Conservation (phyloP, 1,140 invertebrate genomes). For the Rhagoletis pomonella region DNA sequence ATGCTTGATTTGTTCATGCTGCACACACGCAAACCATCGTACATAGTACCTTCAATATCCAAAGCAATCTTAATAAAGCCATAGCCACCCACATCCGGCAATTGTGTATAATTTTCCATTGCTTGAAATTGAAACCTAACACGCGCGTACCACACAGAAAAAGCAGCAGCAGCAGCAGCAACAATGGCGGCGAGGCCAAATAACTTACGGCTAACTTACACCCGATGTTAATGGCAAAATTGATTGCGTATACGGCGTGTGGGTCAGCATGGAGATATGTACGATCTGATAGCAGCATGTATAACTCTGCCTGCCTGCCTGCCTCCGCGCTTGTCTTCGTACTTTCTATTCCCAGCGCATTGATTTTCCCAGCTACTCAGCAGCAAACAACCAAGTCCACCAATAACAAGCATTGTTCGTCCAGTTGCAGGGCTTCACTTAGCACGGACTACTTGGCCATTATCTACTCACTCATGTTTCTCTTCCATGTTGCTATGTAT, state of each 20-base stretch:
- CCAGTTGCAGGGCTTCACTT: neutral
- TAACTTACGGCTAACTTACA: slow-evolving; percentile 19
- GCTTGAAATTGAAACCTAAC: slow-evolving; percentile 15
- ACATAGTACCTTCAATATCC: neutral
- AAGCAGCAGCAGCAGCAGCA: too few relatives aligned
- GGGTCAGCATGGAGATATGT: slow-evolving; percentile 2
- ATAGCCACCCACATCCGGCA: neutral
- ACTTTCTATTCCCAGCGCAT: neutral
- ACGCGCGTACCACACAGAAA: neutral
- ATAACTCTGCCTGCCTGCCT: neutral
- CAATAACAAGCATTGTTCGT: neutral
- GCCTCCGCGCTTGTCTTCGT: neutral
- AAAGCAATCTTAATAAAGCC: slow-evolving; percentile 36
- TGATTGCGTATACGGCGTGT: slow-evolving; percentile 43
- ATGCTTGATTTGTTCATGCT: neutral
- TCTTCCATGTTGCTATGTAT: slow-evolving; percentile 3
- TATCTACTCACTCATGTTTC: neutral
- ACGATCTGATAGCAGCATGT: neutral
- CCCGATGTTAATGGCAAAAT: slow-evolving; percentile 21
- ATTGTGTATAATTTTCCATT: neutral
- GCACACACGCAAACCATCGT: neutral
- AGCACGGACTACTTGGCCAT: neutral
- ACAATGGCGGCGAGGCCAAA: neutral
- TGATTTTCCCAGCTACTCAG: neutral
- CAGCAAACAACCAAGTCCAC: neutral